Base-by-base conservation (phyloP, 2,797 vertebrate genomes). In the Sparus aurata region DNA sequence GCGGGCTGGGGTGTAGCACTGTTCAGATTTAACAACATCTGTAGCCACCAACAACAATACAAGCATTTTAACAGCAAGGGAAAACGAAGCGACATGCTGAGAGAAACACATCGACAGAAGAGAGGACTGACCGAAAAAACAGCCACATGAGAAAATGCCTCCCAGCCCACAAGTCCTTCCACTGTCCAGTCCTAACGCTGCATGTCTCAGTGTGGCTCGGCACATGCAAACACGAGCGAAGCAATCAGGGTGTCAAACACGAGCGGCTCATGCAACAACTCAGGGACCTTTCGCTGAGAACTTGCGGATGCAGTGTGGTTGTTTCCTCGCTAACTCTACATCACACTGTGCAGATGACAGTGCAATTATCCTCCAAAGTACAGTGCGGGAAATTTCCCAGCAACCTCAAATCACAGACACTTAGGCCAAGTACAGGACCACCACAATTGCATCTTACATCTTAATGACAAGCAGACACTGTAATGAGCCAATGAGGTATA, bases 21-120 rank as follows among this genome's bases (percentile, higher is more conserved):
- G 76, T 62, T 84, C 71, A 75, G 66, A 87, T 87, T 47, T 69
- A 49, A 76, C 84, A 85, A 80, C 82, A 88, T 91, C 83, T 89
- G 85, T 70, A 73, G 84, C 77, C 73, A 58, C 81, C 69, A 30
- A 18, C 17, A n/a, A 73, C 84, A 86, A 79, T 66, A 52, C 78
- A 77, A 68, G 13, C 53, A 68, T 67, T 80, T 81, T 75, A 67
- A 83, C 75, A 18, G 65, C 54, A 64, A 77, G n/a, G 58, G 71
- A 75, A 74, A 52, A 82, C n/a, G 62, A 85, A 76, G 41, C 46
- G 22, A 74, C 22, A 23, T 43, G 15, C 62, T 38, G 60, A 74
- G 54, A 73, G 62, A 79, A 75, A 67, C 27, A 4, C 41, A 75
- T 52, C 12, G 53, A 47, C 23, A 62, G 15, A 27, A 20, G 8